phyloP scores from a whole-genome alignment of 2,888 invertebrate species.

The Nematopogon swammerdamellus region DNA sequence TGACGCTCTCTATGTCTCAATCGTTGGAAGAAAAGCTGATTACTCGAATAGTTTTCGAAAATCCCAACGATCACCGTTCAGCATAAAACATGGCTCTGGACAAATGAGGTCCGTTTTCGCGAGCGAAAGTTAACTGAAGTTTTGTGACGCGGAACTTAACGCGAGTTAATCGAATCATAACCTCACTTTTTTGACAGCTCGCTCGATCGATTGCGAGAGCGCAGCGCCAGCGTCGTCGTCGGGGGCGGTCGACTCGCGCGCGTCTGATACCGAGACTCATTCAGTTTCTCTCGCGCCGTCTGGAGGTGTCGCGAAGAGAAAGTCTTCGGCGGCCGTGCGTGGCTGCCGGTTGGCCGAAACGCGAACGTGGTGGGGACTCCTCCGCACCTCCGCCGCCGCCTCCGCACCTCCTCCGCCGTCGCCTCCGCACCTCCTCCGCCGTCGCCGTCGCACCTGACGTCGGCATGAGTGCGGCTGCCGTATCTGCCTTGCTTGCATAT shows the following conservation, averaged over 20 bases:
- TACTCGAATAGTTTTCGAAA: slow-evolving; percentile 19
- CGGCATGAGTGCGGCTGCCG: too few species aligned
- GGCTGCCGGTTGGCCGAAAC: slow-evolving; percentile 34
- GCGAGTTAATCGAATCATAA: slow-evolving; percentile 10
- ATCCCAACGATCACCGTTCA: slow-evolving; percentile 25
- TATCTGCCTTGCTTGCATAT: too few species aligned
- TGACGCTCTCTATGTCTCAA: too few species aligned
- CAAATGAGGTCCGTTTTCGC: slow-evolving; percentile 29
- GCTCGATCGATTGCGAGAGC: slow-evolving; percentile 1
- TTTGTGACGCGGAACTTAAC: slow-evolving; percentile 37
- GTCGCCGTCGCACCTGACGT: too few species aligned
- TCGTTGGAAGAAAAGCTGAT: too few species aligned
- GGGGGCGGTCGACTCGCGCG: slow-evolving; percentile 41
- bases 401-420: too few species aligned
- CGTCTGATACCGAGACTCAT: slow-evolving; percentile 38
- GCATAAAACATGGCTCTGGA: too few species aligned
- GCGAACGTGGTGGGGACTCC: slow-evolving; percentile 30
- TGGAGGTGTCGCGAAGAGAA: slow-evolving; percentile 52
- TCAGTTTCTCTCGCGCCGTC: slow-evolving; percentile 31
- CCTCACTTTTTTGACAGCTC: slow-evolving; percentile 4
- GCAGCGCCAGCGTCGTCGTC: slow-evolving; percentile 20
- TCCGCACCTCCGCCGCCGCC: too few species aligned
- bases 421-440: too few species aligned
- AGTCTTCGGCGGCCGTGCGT: slow-evolving; percentile 33
- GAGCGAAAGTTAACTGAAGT: slow-evolving; percentile 36